phyloP scores from a whole-genome alignment of 2,113 vertebrate species.

The Bambusicola thoracicus region DNA sequence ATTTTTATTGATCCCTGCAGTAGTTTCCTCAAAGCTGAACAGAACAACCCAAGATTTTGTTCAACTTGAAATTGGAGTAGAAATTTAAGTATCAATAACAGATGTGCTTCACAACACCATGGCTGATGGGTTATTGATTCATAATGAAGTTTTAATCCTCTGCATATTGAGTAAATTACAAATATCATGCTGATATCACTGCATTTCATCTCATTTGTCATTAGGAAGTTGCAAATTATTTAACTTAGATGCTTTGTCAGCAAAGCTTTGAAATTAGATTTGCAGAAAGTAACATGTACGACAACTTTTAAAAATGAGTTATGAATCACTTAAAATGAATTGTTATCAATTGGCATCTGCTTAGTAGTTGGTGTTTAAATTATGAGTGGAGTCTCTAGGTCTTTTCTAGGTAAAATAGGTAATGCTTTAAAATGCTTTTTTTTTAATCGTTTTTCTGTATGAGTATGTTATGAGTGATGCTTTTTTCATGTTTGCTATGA shows the following conservation, averaged over 20 bases:
- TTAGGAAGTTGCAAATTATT: conserved; percentile 35
- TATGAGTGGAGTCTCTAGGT: background rate
- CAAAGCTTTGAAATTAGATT: conserved; percentile 11
- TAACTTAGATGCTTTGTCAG: conserved; percentile 7
- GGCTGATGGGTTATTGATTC: conserved; percentile 56
- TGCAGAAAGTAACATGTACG: background rate
- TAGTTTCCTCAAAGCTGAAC: background rate
- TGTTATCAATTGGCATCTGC: background rate
- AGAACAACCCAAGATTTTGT: background rate
- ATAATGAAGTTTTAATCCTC: conserved; percentile 20
- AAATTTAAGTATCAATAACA: conserved; percentile 12
- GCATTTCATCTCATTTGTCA: conserved; percentile 13
- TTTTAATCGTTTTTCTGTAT: background rate
- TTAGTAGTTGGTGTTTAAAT: background rate
- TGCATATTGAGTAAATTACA: conserved; percentile 28
- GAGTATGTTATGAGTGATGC: background rate
- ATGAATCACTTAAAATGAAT: background rate
- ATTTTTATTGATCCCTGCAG: background rate
- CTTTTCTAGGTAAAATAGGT: background rate
- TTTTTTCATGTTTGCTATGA: background rate
- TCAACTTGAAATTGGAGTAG: background rate
- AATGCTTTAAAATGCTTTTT: background rate
- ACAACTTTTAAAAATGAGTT: background rate
- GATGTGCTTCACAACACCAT: background rate
- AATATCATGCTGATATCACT: background rate